phyloP scores from a whole-genome alignment of 2,113 vertebrate species.

The Megalops atlanticus region DNA sequence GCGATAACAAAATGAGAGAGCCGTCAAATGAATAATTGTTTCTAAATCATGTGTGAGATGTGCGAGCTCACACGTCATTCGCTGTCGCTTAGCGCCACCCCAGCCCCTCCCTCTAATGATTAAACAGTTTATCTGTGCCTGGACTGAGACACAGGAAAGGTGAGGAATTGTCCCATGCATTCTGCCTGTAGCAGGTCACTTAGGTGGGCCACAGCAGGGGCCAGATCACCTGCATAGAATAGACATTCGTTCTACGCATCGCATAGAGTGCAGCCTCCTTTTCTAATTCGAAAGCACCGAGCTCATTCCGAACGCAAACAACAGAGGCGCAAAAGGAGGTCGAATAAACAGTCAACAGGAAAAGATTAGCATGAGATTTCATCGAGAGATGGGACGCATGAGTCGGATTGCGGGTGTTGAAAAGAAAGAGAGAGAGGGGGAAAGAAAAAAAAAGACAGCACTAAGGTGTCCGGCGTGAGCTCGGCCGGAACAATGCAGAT shows the following conservation, averaged over 20 bases:
- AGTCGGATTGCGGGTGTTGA: neutral
- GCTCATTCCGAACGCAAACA: neutral
- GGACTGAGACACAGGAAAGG: too few species aligned
- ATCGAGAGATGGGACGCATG: neutral
- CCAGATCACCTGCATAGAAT: neutral
- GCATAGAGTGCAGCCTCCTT: neutral
- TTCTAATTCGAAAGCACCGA: neutral
- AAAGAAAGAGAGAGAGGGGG: too few species aligned
- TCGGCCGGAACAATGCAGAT: constrained; percentile 14
- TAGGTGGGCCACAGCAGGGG: neutral
- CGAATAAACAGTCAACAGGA: neutral
- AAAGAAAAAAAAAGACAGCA: neutral
- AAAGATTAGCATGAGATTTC: neutral
- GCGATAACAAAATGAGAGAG: too few species aligned
- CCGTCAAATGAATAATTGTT: too few species aligned
- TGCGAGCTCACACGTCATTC: too few species aligned
- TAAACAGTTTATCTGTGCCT: too few species aligned
- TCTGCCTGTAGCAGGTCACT: too few species aligned
- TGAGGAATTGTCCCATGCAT: too few species aligned
- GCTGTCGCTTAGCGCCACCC: too few species aligned
- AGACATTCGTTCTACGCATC: neutral
- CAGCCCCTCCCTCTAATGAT: too few species aligned
- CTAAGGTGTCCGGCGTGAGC: neutral
- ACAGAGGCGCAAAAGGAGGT: neutral
- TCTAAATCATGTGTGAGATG: too few species aligned